A percentile compares a stretch with the other conserved stretches of the same genome.
Evolutionary conservation across 2,888 invertebrate species (phyloP).

Genomic region (Podabrus alpinus): DNA sequence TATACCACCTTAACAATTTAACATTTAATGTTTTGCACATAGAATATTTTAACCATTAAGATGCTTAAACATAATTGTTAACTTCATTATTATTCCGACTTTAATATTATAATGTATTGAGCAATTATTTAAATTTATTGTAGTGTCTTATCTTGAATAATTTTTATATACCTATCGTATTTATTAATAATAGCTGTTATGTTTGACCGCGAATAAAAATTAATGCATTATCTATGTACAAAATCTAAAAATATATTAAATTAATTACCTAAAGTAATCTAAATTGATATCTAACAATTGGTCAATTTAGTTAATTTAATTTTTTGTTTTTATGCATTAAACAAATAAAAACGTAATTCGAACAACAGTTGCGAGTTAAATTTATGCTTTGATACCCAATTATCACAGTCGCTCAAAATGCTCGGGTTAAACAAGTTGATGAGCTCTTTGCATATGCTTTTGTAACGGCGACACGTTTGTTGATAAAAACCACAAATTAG

Average conservation of each 20-base stretch:
- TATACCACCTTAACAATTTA: not conserved
- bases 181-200: constrained; percentile 28
- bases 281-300: constrained; percentile 34
- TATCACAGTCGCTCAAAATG: constrained; percentile 31
- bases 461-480: constrained; percentile 29
- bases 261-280: constrained; percentile 32
- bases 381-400: constrained; percentile 36
- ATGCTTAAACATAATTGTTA: constrained; percentile 12
- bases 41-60: constrained; percentile 9
- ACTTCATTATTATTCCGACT: constrained; percentile 22
- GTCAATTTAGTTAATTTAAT: constrained; percentile 29
- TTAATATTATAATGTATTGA: constrained; percentile 30
- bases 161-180: constrained; percentile 27
- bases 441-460: constrained; percentile 29
- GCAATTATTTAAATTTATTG: constrained; percentile 36
- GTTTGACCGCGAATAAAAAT: constrained; percentile 25
- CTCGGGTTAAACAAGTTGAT: constrained; percentile 19
- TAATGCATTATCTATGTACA: constrained; percentile 24
- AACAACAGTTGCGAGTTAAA: constrained; percentile 26
- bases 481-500: constrained; percentile 40
- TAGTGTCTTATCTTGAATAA: constrained; percentile 25
- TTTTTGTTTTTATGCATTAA: constrained; percentile 24
- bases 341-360: constrained; percentile 19
- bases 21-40: not conserved
- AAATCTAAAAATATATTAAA: constrained; percentile 21